Evolutionary conservation across 2,888 invertebrate genomes (phyloP), one percentile per base, ranked within the genome.

Genomic region (Deroplatys truncata): DNA sequence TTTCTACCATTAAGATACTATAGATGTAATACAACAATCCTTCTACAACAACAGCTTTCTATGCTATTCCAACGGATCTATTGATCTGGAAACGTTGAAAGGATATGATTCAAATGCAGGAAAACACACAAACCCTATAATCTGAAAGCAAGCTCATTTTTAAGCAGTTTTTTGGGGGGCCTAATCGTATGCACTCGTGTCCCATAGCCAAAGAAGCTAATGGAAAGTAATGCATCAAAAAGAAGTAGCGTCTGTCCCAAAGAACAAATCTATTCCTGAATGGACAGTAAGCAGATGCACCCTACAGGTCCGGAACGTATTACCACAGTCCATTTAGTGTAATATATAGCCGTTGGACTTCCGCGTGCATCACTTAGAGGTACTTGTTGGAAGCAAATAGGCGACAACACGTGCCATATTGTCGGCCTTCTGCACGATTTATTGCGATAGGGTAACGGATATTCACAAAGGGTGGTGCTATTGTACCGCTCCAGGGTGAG

Each of bases 291-390:
- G 43, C 28, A 85, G 85, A 85, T 85, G 85, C 85, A 85, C 85
- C 85, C 85, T 49, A 43, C 16, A 16, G 43, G 43, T 25, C 28
- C 43, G 85, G 85, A 85, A 85, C 28, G 28, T 85, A 85, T 85
- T 85, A 85, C 15, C 85, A 85, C 56, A 56, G 85, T 49, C 43
- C 85, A 85, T 85, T 85, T 85, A 85, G 85, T 43, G 28, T 85
- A 85, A 85, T 85, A 85, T 49, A 85, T 85, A 49, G 49, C 85
- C 85, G 16, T 31, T 35, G 43, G 28, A 56, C 56, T 85, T 85
- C 85, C 85, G 49, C 49, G 28, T 28, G 85, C 56, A 72, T 72
- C 56, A 72, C 56, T 72, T 72, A 72, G 56, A 72, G 56, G 56
- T 72, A 72, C 56, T 72, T 72, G 56, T 72, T 72, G 56, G 56